phyloP scores from a whole-genome alignment of 2,888 invertebrate species.

The Latheticus oryzae region DNA sequence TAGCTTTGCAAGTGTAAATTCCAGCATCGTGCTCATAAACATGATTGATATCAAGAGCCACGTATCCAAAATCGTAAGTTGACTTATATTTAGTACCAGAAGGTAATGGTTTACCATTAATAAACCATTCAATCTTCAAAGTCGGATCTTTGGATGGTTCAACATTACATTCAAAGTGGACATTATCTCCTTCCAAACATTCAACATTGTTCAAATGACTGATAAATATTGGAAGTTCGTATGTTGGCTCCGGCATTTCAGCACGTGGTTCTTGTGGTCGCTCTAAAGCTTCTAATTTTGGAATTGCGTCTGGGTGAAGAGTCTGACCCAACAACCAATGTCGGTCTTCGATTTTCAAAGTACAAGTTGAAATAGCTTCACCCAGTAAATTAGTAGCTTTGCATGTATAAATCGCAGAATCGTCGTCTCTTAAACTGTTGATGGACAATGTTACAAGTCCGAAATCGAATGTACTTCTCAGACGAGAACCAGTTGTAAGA shows the following conservation, averaged over 20 bases:
- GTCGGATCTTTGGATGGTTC: slow-evolving; percentile 93
- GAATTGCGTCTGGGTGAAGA: slow-evolving; percentile 89
- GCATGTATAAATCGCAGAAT: slow-evolving; percentile 96
- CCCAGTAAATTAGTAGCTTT: slow-evolving; percentile 93
- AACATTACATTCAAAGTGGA: slow-evolving; percentile 91
- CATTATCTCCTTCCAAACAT: slow-evolving; percentile 87
- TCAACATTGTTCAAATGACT: slow-evolving; percentile 91
- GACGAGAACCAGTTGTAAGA: slow-evolving; percentile 86
- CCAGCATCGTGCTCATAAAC: slow-evolving; percentile 94
- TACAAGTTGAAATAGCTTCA: slow-evolving; percentile 93
- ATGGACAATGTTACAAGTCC: slow-evolving; percentile 94
- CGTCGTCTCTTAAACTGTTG: slow-evolving; percentile 86
- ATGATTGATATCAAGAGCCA: slow-evolving; percentile 88
- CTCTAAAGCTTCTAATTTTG: slow-evolving; percentile 87
- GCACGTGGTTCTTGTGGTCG: slow-evolving; percentile 76
- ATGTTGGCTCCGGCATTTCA: slow-evolving; percentile 80
- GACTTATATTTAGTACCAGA: slow-evolving; percentile 91
- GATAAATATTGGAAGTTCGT: slow-evolving; percentile 89
- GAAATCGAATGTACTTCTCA: slow-evolving; percentile 96
- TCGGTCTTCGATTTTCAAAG: slow-evolving; percentile 88
- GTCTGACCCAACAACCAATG: slow-evolving; percentile 90
- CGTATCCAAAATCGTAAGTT: slow-evolving; percentile 95
- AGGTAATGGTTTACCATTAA: slow-evolving; percentile 90
- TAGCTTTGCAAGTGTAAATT: slow-evolving; percentile 90
- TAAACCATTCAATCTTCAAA: slow-evolving; percentile 93